Conservation (phyloP, 1,140 invertebrate genomes). For the Stenopsyche tienmushanensis region DNA sequence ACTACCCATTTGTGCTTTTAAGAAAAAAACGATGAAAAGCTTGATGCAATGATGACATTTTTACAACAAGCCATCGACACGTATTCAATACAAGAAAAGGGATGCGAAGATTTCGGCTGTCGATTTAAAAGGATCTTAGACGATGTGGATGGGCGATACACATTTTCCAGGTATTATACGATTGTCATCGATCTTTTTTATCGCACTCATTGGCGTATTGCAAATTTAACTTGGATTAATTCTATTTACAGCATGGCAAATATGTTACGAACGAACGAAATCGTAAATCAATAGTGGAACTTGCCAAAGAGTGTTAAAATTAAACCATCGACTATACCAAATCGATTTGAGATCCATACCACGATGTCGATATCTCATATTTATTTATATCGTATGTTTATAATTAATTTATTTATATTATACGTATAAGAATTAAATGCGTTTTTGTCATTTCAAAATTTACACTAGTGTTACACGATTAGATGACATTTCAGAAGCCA, state of each 20-base stretch:
- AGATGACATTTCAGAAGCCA: no score
- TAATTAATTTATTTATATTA: no score
- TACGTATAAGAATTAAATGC: no score
- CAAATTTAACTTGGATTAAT: neutral
- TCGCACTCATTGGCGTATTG: neutral
- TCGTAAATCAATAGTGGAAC: neutral
- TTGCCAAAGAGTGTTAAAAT: constrained; percentile 2
- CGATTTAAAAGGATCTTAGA: constrained; percentile 34
- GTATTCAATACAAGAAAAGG: constrained; percentile 33
- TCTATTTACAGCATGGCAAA: neutral
- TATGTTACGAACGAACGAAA: neutral
- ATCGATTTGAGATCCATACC: no score
- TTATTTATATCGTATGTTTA: no score
- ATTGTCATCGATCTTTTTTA: neutral
- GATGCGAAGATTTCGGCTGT: constrained; percentile 38
- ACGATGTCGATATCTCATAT: no score
- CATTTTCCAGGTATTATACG: constrained; percentile 33
- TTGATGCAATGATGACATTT: constrained; percentile 26
- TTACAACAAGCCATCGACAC: constrained; percentile 36
- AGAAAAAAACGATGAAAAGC: constrained; percentile 4
- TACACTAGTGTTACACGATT: no score
- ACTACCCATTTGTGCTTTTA: no score
- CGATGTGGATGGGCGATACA: constrained; percentile 33
- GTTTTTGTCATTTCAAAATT: no score
- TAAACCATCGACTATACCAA: neutral